A percentile compares a stretch with the other conserved stretches of the same genome.
phyloP scores from a whole-genome alignment of 2,113 vertebrate genomes.

The Suncus etruscus region DNA sequence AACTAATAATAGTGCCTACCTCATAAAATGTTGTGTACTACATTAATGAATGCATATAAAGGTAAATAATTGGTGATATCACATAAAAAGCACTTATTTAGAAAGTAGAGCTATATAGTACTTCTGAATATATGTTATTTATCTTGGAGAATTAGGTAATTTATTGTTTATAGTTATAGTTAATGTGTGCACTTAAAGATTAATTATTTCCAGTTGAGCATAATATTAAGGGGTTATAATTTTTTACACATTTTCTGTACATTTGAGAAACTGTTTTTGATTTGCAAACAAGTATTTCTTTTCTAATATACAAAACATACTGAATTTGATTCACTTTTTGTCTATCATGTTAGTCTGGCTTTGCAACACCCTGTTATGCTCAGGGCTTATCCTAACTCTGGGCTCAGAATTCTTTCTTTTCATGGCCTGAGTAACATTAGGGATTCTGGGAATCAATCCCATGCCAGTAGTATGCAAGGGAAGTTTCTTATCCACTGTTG shows the following conservation, averaged over 20 bases:
- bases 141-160: background rate
- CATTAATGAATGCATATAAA: background rate
- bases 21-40: background rate
- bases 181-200: background rate
- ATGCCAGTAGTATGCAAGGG: no score
- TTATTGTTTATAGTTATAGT: background rate
- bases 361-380: no score
- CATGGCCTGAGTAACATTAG: no score
- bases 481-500: no score
- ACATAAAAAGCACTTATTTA: background rate
- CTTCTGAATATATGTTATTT: background rate
- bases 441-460: no score
- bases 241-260: background rate
- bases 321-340: background rate
- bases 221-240: background rate
- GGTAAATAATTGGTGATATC: background rate
- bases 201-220: background rate
- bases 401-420: no score
- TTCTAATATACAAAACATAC: background rate
- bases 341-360: no score
- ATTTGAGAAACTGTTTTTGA: background rate
- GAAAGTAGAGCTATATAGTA: background rate
- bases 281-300: background rate
- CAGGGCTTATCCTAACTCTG: no score
- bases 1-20: background rate